Evolutionary conservation across 2,797 vertebrate species (phyloP), one percentile per base, ranked within the genome.

Genomic region (Limnodromus scolopaceus): DNA sequence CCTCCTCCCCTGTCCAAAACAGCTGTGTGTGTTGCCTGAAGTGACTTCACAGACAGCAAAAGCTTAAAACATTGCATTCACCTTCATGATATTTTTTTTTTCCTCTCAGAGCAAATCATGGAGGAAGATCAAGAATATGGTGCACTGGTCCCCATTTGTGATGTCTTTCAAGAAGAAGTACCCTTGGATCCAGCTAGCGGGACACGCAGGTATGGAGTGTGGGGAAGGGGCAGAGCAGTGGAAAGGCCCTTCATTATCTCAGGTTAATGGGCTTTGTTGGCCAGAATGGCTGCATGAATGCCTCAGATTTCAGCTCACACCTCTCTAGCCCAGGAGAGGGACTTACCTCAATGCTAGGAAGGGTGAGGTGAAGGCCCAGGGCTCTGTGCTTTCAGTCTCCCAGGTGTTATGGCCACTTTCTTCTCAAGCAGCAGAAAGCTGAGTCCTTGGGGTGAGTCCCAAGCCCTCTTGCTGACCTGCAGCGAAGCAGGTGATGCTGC

Each of bases 151-250:
- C 7, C 99, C 99, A 0, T 99, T 99, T 85, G 99, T 99, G 82
- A 99, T 99, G 99, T 99, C 99, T 97, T 99, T 99, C 98, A 99
- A 99, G 98, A 99, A 99, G 98, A 99, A 99, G 93, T 99, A 99
- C 93, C 99, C 99, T 86, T 99, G 99, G 99, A 99, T 99, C 96
- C 99, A 99, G 97, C 98, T 99, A 97, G 99, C 99, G 0, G 99
- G 99, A 38, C 99, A 99, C 5, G 99, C 99, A 99, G 99, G 99
- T 99, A 98, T 1, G 6, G 53, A 34, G 9, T 25, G 0, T 2
- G 16, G 39, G 38, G 28, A 30, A 30, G 69, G 83, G 53, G 20
- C 69, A 68, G 80, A 79, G 46, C 2, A 6, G 16, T 39, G 77
- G 66, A 27, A 86, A 54, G 20, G 36, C 38, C 70, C 49, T 84